Evolutionary conservation across 2,888 invertebrate genomes (phyloP).

Genomic region (Hemistola chrysoprasaria): DNA sequence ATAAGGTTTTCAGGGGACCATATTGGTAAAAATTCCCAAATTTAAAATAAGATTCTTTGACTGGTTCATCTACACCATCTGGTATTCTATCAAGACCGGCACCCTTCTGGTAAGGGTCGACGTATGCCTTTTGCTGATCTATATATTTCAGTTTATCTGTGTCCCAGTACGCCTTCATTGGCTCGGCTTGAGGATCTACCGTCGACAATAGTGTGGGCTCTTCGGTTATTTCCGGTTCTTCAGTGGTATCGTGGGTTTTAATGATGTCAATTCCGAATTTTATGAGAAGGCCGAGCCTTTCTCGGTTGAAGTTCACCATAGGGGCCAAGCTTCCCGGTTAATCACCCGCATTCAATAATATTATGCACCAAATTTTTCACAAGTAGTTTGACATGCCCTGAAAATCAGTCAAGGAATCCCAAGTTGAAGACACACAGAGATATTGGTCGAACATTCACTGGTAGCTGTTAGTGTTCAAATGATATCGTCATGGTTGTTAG

Average conservation of each 20-base stretch:
- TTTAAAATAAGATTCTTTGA: slow-evolving; percentile 73
- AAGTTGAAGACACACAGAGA: slow-evolving; percentile 81
- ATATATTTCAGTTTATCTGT: slow-evolving; percentile 57
- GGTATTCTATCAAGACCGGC: slow-evolving; percentile 64
- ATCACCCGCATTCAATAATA: slow-evolving; percentile 64
- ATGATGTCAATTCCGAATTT: slow-evolving; percentile 54
- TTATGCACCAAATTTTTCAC: slow-evolving; percentile 63
- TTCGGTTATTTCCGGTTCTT: slow-evolving; percentile 41
- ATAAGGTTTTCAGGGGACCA: slow-evolving; percentile 54
- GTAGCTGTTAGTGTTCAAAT: slow-evolving; percentile 55
- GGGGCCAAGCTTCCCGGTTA: slow-evolving; percentile 58
- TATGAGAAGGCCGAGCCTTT: slow-evolving; percentile 72
- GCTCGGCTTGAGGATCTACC: slow-evolving; percentile 47
- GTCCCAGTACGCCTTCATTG: slow-evolving; percentile 77
- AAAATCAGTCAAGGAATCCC: slow-evolving; percentile 79
- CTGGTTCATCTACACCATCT: slow-evolving; percentile 61
- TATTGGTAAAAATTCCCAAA: slow-evolving; percentile 59
- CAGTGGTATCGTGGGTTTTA: slow-evolving; percentile 50
- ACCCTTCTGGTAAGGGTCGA: slow-evolving; percentile 66
- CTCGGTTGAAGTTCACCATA: slow-evolving; percentile 73
- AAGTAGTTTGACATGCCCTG: slow-evolving; percentile 77
- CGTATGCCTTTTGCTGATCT: slow-evolving; percentile 59
- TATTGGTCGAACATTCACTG: slow-evolving; percentile 57
- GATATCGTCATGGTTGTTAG: slow-evolving; percentile 50
- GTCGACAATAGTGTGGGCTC: slow-evolving; percentile 34